A percentile compares a stretch with the other conserved stretches of the same genome.
phyloP scores from a whole-genome alignment of 2,797 vertebrate genomes.

The Spinus pinus region DNA sequence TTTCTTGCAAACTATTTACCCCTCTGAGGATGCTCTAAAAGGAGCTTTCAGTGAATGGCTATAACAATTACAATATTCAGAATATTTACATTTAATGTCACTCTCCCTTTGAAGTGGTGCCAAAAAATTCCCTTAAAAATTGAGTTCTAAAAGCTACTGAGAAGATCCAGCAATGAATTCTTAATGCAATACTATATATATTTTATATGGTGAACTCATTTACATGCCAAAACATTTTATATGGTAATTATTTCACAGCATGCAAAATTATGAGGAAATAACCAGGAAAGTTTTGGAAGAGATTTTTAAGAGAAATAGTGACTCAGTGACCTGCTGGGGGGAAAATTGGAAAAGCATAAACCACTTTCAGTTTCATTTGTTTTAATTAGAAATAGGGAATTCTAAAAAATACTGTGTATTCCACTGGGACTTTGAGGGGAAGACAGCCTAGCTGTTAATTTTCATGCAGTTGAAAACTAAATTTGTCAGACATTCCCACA shows the following conservation, averaged over 20 bases:
- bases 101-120: neutral
- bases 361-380: neutral
- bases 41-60: neutral
- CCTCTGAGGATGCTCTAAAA: neutral
- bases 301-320: conserved; percentile 11
- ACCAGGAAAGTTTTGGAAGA: neutral
- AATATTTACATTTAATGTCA: neutral
- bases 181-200: neutral
- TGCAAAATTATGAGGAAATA: conserved; percentile 4
- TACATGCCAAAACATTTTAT: neutral
- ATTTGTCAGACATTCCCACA: neutral
- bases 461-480: neutral
- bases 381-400: neutral
- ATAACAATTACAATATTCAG: neutral
- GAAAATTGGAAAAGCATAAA: neutral
- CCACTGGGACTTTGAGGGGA: neutral
- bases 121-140: neutral
- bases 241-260: conserved; percentile 10
- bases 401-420: neutral
- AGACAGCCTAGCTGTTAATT: neutral
- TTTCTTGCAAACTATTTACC: neutral
- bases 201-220: neutral
- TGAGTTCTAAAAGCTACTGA: neutral
- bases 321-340: neutral
- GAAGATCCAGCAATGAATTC: neutral